phyloP scores from a whole-genome alignment of 2,113 vertebrate genomes.

The Dipodomys merriami region DNA sequence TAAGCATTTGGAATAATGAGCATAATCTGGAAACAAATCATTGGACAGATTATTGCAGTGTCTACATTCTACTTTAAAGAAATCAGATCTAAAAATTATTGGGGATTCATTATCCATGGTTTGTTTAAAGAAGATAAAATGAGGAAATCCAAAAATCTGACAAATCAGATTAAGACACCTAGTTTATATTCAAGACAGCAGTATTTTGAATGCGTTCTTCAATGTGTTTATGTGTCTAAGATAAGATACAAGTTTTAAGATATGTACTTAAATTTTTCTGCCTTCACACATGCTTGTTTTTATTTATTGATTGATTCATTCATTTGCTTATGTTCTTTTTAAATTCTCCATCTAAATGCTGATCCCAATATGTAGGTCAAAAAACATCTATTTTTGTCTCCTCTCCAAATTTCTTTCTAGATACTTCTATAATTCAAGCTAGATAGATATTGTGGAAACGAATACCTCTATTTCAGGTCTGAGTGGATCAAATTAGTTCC shows the following conservation, averaged over 20 bases:
- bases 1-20: not conserved
- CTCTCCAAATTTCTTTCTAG: not conserved
- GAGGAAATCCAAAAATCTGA: not conserved
- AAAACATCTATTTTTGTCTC: not conserved
- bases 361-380: not conserved
- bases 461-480: not conserved
- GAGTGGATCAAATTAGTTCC: not conserved
- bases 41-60: not conserved
- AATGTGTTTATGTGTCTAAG: too few relatives aligned
- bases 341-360: not conserved
- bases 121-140: not conserved
- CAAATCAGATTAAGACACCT: not conserved
- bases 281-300: too few relatives aligned
- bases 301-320: not conserved
- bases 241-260: too few relatives aligned
- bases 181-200: too few relatives aligned
- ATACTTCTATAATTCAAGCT: not conserved
- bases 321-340: not conserved
- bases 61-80: not conserved
- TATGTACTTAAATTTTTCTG: too few relatives aligned
- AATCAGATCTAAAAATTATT: not conserved
- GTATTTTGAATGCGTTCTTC: too few relatives aligned
- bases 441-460: not conserved
- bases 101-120: not conserved
- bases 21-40: not conserved